Evolutionary conservation across 1,140 invertebrate genomes (phyloP).

Genomic region (Lepidurus couesii): DNA sequence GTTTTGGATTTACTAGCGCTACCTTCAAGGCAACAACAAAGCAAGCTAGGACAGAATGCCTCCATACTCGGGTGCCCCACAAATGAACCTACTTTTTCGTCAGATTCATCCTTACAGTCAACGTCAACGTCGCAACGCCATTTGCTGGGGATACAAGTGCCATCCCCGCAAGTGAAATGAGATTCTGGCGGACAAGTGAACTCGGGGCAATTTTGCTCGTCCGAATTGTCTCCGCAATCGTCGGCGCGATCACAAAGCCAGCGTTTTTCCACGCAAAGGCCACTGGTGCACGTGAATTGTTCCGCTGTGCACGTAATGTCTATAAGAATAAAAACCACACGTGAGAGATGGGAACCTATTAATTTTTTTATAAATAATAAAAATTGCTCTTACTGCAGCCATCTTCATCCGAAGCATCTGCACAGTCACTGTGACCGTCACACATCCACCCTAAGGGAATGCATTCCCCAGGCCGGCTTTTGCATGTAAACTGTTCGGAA

Average conservation of each 20-base stretch:
- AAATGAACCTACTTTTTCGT: slow-evolving; percentile 60
- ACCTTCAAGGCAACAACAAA: not conserved
- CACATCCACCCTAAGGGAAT: slow-evolving; percentile 87
- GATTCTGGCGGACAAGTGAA: slow-evolving; percentile 58
- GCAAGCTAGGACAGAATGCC: not conserved
- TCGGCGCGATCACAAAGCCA: slow-evolving; percentile 85
- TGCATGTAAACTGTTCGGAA: slow-evolving; percentile 77
- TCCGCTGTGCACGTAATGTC: slow-evolving; percentile 80
- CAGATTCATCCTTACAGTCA: slow-evolving; percentile 72
- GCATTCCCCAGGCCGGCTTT: slow-evolving; percentile 68
- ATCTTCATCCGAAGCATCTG: slow-evolving; percentile 79
- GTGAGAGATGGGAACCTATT: not conserved
- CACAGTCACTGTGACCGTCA: slow-evolving; percentile 78
- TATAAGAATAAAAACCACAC: slow-evolving; percentile 43
- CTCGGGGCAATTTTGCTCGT: slow-evolving; percentile 57
- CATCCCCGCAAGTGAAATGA: slow-evolving; percentile 64
- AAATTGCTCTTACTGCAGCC: slow-evolving; percentile 72
- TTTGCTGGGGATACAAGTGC: slow-evolving; percentile 61
- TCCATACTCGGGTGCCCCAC: not conserved
- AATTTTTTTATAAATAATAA: not conserved
- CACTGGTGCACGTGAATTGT: slow-evolving; percentile 82
- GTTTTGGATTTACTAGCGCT: not conserved
- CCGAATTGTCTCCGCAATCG: slow-evolving; percentile 60
- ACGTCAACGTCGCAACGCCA: slow-evolving; percentile 82
- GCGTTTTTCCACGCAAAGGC: slow-evolving; percentile 74